These are phyloP conservation scores for Leptinotarsa lineolata DNA, from an alignment of 1,140 invertebrate genomes.

Conservation along the genomic window DNA sequence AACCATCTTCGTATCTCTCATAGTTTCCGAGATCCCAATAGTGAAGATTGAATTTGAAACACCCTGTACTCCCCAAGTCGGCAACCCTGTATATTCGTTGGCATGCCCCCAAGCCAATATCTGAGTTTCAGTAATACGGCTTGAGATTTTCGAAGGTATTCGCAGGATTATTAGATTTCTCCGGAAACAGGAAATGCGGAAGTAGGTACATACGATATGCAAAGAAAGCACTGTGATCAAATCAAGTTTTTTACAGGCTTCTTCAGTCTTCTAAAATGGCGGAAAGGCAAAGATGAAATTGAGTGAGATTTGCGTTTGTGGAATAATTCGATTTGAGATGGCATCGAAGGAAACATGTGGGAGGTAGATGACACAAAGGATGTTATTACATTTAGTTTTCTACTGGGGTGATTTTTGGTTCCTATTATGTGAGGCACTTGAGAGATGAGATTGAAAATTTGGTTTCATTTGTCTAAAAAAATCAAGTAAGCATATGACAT, in stretches of 20 bases:
- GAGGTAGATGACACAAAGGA: neutral
- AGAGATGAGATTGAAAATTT: too few species aligned
- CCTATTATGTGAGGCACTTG: too few species aligned
- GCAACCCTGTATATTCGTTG: neutral
- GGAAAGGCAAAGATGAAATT: constrained; percentile 22
- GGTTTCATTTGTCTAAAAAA: too few species aligned
- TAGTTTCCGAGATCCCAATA: too few species aligned
- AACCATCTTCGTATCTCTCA: too few species aligned
- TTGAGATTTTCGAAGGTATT: constrained; percentile 10
- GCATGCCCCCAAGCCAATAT: neutral
- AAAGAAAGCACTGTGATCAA: constrained; percentile 13
- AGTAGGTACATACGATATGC: neutral
- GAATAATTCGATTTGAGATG: neutral
- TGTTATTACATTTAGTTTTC: neutral
- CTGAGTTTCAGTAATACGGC: neutral
- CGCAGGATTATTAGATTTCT: constrained; percentile 17
- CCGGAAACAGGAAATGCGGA: constrained; percentile 13
- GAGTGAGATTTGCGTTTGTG: constrained; percentile 16
- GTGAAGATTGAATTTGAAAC: too few species aligned
- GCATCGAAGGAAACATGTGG: neutral
- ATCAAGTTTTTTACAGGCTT: constrained; percentile 13
- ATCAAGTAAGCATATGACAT: too few species aligned
- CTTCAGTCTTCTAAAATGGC: constrained; percentile 22
- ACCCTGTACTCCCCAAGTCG: too few species aligned
- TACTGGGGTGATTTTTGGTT: neutral